These are phyloP conservation scores for Neocloeon triangulifer DNA, from an alignment of 1,140 invertebrate genomes.

Conservation along the genomic window DNA sequence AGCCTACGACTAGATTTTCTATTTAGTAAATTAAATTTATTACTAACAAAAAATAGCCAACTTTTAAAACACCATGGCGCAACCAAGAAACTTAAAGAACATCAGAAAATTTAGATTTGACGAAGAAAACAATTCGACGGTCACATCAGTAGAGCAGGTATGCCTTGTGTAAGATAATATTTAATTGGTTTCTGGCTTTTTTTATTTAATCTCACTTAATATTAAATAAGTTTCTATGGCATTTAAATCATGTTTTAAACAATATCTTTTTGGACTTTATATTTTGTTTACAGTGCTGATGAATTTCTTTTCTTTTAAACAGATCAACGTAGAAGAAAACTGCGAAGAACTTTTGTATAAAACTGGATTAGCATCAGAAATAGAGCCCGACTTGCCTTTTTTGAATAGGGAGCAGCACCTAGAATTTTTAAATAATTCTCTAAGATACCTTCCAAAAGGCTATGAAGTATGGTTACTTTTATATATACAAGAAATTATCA, in stretches of 20 bases:
- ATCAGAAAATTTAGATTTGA: conserved; percentile 10
- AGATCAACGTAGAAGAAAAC: conserved; percentile 39
- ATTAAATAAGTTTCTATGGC: not conserved
- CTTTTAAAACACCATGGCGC: too few relatives aligned
- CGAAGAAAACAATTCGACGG: conserved; percentile 14
- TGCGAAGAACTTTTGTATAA: conserved; percentile 37
- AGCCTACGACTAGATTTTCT: too few relatives aligned
- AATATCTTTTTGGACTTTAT: not conserved
- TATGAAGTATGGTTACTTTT: conserved; percentile 33
- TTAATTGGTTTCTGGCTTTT: not conserved
- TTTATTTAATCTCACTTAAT: not conserved
- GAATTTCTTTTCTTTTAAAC: conserved; percentile 13
- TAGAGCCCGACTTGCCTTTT: conserved; percentile 28
- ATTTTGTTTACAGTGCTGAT: not conserved
- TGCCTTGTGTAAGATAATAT: conserved; percentile 1
- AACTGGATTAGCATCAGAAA: conserved; percentile 25
- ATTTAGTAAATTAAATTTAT: too few relatives aligned
- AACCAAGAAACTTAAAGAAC: too few relatives aligned
- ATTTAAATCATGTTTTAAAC: not conserved
- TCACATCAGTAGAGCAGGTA: conserved; percentile 18
- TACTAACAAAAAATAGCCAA: too few relatives aligned
- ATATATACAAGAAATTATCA: conserved; percentile 4
- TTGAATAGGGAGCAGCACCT: conserved; percentile 39
- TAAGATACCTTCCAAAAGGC: conserved; percentile 35
- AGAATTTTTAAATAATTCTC: conserved; percentile 39